Conservation (phyloP, 23 tunicate species). For the Ciona savignyi region DNA sequence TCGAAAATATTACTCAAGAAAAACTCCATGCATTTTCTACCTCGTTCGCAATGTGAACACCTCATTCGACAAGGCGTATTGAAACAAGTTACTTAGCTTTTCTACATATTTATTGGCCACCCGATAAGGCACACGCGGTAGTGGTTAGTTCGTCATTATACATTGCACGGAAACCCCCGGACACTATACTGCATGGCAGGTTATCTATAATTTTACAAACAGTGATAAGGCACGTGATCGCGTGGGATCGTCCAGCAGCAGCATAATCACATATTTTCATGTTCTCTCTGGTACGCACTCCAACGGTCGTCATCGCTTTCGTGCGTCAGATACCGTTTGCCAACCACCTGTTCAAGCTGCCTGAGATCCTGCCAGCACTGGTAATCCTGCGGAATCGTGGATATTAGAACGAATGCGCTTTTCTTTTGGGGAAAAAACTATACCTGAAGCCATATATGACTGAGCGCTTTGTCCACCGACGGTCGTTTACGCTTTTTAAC, state of each 20-base stretch:
- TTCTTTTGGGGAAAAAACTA: too few relatives aligned
- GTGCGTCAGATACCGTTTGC: conserved; percentile 74
- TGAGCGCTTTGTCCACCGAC: conserved; percentile 88
- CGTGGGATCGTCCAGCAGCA: not conserved
- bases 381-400: too few relatives aligned
- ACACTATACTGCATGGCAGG: conserved; percentile 4
- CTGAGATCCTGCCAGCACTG: conserved; percentile 43
- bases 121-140: conserved; percentile 2
- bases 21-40: conserved; percentile 81
- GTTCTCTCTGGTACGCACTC: conserved; percentile 65
- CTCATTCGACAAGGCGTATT: conserved; percentile 88
- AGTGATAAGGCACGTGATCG: not conserved
- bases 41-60: conserved; percentile 84
- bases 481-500: conserved; percentile 84
- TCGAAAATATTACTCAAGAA: conserved; percentile 55
- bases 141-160: not conserved
- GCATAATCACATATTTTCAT: conserved; percentile 2
- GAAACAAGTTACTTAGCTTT: conserved; percentile 61
- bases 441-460: conserved; percentile 96
- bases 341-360: conserved; percentile 61
- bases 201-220: conserved; percentile 16
- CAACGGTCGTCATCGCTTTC: conserved; percentile 90
- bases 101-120: conserved; percentile 26
- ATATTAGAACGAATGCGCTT: too few relatives aligned
- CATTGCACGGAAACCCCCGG: not conserved